Evolutionary conservation across 2,797 vertebrate genomes (phyloP), one percentile per base, ranked within the genome.

Genomic region (Aratinga solstitialis): DNA sequence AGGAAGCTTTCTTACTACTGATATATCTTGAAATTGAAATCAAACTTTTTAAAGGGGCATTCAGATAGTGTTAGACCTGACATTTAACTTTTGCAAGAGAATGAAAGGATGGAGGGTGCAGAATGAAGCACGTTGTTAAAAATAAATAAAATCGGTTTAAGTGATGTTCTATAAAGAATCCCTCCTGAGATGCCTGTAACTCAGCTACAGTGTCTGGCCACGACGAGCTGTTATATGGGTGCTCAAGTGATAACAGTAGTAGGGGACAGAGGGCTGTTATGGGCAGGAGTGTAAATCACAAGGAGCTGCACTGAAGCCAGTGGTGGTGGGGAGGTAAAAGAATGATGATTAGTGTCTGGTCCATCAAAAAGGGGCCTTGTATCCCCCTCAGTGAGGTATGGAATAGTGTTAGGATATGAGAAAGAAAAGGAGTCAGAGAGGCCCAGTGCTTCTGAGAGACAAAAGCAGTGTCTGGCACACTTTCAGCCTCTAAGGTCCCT

Each of bases 71-170:
- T 88, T 84, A 74, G 62, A 24, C 38, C 56, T 32, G 7, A 91
- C 40, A 79, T 91, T 94, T 94, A 91, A 56, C 77, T 94, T 94
- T 83, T 61, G 48, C 88, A 67, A 74, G 56, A 84, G 67, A 86
- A 67, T 69, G 68, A 90, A 84, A 84, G 47, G 15, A 73, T 66
- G 62, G 87, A 85, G 42, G 30, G 30, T 15, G 45, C 43, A 91
- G 63, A 90, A 91, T 47, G 59, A 73, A 94, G 45, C 27, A 82
- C 0, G 0, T 26, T 81, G 91, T 76, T 94, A 90, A 90, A 95
- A 95, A 91, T 84, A 95, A 93, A 87, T 88, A 90, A 91, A 93
- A 90, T 65, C 8, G 1, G 13, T 82, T 76, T 81, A 78, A 94
- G 9, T 12, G 5, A n/a, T 53, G 32, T n/a, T 90, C 61, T 71